Evolutionary conservation across 2,113 vertebrate species (phyloP), one percentile per base, ranked within the genome.

Genomic region (Dipodomys stephensi): DNA sequence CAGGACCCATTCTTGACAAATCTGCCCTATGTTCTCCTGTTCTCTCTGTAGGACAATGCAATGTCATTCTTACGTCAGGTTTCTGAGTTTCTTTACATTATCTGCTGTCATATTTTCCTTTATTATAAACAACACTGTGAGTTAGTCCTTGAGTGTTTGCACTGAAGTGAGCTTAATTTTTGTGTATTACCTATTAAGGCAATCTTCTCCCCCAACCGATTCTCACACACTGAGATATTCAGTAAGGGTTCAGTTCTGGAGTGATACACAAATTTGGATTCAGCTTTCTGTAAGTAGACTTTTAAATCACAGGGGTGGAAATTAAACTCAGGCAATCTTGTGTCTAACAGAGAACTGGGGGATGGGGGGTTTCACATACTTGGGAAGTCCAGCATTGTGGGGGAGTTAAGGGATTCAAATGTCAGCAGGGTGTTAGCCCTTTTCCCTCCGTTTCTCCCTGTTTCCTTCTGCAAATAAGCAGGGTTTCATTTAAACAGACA

Each of bases 51-150:
- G 44, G 60, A 60, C 49, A 86, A 12, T 57, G 30, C 87, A 86
- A 44, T 62, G 91, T 76, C 87, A 80, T 89, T 93, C 71, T 71
- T 79, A 60, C 62, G 67, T 62, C 82, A 74, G 57, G 11, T 20
- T 80, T 88, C 6, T 23, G 65, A 92, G 91, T 68, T 39, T 71
- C 91, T 74, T 81, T 30, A 74, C 80, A 80, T 72, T 67, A 72
- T 68, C 62, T 79, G 83, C 65, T 3, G 44, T 77, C 73, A 9
- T 53, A 16, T 80, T 87, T 86, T 77, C n/a, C 35, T 83, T 2
- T 32, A 25, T 76, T 76, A 65, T 68, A 76, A 57, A 57, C 81
- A 65, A 87, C 8, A 11, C 13, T 10, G 30, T 13, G 16, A 44
- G 4, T 90, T n/a, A 79, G 25, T 62, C 30, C 73, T 13, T 46